A percentile compares a stretch with the other conserved stretches of the same genome.
Evolutionary conservation across 2,797 vertebrate species (phyloP).

Genomic region (Manis crassicaudata): DNA sequence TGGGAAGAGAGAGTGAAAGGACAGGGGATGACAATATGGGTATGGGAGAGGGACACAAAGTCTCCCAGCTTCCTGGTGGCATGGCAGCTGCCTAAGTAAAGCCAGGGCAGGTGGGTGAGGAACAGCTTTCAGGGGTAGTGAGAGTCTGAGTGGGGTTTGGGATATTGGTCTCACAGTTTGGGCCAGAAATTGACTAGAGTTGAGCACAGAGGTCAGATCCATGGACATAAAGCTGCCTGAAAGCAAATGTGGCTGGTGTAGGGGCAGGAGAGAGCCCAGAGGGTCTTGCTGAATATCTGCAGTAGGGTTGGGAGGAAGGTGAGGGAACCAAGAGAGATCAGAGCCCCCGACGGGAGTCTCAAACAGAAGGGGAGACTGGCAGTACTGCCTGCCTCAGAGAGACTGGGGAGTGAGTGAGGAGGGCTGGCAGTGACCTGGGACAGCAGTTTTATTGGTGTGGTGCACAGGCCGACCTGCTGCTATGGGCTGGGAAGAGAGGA

Average conservation of each 20-base stretch:
- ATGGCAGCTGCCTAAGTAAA: not conserved
- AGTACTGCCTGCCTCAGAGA: not conserved
- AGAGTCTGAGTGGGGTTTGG: not conserved
- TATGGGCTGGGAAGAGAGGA: not conserved
- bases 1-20: not conserved
- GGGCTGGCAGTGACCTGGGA: no score
- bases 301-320: not conserved
- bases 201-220: not conserved
- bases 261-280: not conserved
- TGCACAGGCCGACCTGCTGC: not conserved
- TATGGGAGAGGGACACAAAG: not conserved
- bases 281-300: not conserved
- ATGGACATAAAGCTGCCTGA: not conserved
- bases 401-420: not conserved
- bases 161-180: not conserved
- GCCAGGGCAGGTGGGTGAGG: not conserved
- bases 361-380: not conserved
- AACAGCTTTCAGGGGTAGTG: not conserved
- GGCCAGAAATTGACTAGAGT: not conserved
- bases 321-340: not conserved
- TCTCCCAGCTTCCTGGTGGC: not conserved
- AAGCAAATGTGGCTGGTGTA: not conserved
- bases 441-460: not conserved
- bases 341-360: not conserved
- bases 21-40: not conserved